Evolutionary conservation across 2,113 vertebrate genomes (phyloP), one percentile per base, ranked within the genome.

Genomic region (Festucalex cinctus): DNA sequence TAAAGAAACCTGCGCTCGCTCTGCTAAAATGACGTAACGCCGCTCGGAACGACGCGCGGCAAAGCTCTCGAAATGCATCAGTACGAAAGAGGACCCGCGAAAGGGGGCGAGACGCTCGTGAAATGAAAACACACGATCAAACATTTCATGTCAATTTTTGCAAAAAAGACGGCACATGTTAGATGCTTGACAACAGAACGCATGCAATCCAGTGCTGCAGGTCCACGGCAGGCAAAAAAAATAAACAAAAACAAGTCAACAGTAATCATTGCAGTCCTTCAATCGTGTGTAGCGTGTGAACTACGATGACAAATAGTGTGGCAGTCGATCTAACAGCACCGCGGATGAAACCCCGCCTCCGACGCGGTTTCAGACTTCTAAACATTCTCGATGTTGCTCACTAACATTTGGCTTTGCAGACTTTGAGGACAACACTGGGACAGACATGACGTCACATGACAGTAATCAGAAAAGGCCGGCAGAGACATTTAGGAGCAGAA

Each of bases 1-100:
- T 35, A 35, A 58, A 79, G 70, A 64, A 67, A 73, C 63, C 82
- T 60, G 74, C 19, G n/a, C 70, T 72, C 65, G 74, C 74, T 80
- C 68, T n/a, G 36, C 71, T 68, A 68, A 51, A 70, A 74, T 85
- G 85, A 90, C 82, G 70, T 91, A 87, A 86, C 51, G 65, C 54
- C 32, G 36, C n/a, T 64, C 70, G 71, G 48, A 58, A 69, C 36
- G 9, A 73, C 32, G 79, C 63, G 44, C 69, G 71, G 58, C 1
- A 77, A 37, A 66, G 61, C 36, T 51, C 65, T 69, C 51, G 44
- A 74, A 51, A 51, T 51, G 48, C 10, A 9, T 51, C 48, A n/a
- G 48, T 66, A 68, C 72, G 19, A 60, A 65, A 64, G 56, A 57
- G 19, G 6, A 36, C 63, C 28, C 39, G 67, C 26, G 36, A 41